These are phyloP conservation scores for Noctua fimbriata DNA, from an alignment of 2,888 invertebrate genomes.

Conservation along the genomic window DNA sequence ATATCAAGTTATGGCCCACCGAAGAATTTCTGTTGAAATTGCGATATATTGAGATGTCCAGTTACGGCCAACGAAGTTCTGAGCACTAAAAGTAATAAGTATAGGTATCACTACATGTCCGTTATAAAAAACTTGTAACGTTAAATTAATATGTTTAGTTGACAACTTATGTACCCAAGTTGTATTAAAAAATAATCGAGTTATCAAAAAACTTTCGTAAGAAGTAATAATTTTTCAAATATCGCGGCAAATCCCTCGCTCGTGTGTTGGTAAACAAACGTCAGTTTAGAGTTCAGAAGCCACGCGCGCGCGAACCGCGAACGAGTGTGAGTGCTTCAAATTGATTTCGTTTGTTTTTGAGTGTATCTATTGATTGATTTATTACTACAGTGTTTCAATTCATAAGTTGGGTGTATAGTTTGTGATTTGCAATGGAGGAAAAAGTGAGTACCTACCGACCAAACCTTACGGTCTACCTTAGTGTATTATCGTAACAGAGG, in stretches of 20 bases:
- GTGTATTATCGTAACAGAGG: neutral
- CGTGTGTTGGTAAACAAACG: constrained; percentile 7
- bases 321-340: neutral
- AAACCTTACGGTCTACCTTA: neutral
- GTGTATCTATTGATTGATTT: too few species aligned
- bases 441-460: constrained; percentile 4
- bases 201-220: constrained; percentile 1
- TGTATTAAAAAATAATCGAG: neutral
- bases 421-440: neutral
- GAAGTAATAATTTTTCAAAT: neutral
- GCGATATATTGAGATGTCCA: neutral
- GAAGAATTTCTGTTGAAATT: neutral
- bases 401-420: too few species aligned
- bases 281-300: neutral
- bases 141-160: constrained; percentile 1
- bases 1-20: neutral
- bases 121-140: neutral
- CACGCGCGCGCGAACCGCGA: neutral
- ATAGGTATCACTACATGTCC: neutral
- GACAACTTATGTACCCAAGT: neutral
- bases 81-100: neutral
- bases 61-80: neutral
- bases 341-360: too few species aligned
- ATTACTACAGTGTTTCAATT: too few species aligned
- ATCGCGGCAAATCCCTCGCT: neutral